These are phyloP conservation scores for Ametastegia equiseti DNA, from an alignment of 2,888 invertebrate species.

Conservation along the genomic window DNA sequence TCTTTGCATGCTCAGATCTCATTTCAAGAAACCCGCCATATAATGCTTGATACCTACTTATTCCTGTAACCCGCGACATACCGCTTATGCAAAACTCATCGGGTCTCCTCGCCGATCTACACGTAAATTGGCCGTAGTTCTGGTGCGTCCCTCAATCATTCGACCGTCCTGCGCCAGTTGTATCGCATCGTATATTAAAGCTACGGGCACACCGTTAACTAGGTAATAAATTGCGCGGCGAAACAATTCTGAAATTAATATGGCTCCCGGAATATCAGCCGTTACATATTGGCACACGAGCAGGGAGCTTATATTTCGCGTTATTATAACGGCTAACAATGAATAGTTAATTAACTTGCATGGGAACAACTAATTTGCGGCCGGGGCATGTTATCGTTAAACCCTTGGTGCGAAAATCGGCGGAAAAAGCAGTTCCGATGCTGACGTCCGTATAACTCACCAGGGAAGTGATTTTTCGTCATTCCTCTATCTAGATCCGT, in stretches of 20 bases:
- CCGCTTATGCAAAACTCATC: not conserved
- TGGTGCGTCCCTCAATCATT: not conserved
- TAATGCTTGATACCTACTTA: not conserved
- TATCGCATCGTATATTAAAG: constrained; percentile 21
- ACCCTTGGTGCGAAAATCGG: not conserved
- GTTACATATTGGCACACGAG: constrained; percentile 49
- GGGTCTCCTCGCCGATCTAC: not conserved
- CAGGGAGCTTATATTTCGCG: constrained; percentile 40
- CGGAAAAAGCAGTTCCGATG: not conserved
- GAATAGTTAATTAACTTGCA: constrained; percentile 42
- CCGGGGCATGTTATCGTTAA: constrained; percentile 1
- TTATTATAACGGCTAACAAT: constrained; percentile 48
- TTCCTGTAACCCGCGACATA: not conserved
- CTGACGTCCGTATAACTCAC: no score
- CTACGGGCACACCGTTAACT: constrained; percentile 38
- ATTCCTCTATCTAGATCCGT: not conserved
- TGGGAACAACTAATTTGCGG: not conserved
- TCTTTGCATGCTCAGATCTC: not conserved
- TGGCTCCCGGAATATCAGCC: constrained; percentile 63
- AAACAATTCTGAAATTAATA: constrained; percentile 64
- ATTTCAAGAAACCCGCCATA: not conserved
- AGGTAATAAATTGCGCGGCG: constrained; percentile 51
- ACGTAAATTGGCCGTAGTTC: not conserved
- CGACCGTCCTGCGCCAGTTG: not conserved
- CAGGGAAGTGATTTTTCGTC: no score